These are phyloP conservation scores for Megalops cyprinoides DNA, from an alignment of 2,797 vertebrate genomes.

Conservation along the genomic window DNA sequence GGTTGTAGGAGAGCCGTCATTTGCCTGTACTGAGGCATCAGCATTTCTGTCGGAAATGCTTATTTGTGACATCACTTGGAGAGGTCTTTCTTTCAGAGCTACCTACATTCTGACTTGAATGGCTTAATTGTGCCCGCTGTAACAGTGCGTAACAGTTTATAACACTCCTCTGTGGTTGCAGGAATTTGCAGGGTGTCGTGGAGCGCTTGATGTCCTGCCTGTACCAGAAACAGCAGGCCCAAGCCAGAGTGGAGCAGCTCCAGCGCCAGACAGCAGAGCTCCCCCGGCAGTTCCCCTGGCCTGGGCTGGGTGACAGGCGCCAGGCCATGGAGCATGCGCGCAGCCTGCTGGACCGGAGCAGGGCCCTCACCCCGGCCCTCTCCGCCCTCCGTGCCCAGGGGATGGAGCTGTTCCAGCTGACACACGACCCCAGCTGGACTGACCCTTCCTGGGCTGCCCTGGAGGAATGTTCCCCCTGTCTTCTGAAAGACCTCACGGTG, in stretches of 20 bases:
- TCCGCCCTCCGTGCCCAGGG: conserved; percentile 54
- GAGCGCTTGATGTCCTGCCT: conserved; percentile 61
- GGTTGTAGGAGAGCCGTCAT: neutral
- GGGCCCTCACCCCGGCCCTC: conserved; percentile 56
- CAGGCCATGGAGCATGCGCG: conserved; percentile 64
- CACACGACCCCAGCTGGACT: conserved; percentile 65
- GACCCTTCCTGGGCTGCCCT: conserved; percentile 59
- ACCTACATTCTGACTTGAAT: neutral
- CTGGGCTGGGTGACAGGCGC: conserved; percentile 72
- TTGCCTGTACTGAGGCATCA: too few relatives aligned
- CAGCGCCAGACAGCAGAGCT: conserved; percentile 57
- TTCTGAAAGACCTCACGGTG: conserved; percentile 69
- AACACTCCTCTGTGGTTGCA: conserved; percentile 45
- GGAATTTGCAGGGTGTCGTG: conserved; percentile 61
- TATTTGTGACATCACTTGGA: neutral
- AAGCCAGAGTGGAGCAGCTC: conserved; percentile 59
- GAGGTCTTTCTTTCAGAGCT: neutral
- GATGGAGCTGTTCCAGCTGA: conserved; percentile 65
- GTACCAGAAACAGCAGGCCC: conserved; percentile 52
- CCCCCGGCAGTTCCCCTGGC: conserved; percentile 72
- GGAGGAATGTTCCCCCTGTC: conserved; percentile 58
- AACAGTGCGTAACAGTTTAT: too few relatives aligned
- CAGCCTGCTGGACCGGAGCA: conserved; percentile 59
- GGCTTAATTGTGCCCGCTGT: neutral
- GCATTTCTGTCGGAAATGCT: too few relatives aligned